Percentiles rank a stretch among this genome's conserved stretches.
These are phyloP conservation scores for Myiothlypis chrysogaster DNA, from an alignment of 2,797 vertebrate species.

Conservation along the genomic window DNA sequence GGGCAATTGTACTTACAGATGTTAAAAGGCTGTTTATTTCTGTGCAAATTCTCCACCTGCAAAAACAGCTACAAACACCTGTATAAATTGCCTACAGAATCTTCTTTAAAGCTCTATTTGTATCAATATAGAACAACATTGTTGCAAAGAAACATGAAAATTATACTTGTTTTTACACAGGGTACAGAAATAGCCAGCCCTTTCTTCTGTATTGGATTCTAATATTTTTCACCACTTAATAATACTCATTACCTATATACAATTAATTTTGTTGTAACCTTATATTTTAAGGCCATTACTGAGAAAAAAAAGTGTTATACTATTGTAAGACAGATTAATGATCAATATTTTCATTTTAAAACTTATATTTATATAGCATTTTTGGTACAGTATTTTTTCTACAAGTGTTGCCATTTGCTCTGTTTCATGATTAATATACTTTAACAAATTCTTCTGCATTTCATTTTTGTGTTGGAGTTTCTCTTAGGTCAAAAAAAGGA, in stretches of 20 bases:
- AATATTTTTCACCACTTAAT: background rate
- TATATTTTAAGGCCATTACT: background rate
- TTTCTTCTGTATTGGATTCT: background rate
- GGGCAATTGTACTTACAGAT: background rate
- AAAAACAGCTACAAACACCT: background rate
- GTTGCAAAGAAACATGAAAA: background rate
- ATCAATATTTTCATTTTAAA: background rate
- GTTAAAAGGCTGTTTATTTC: constrained; percentile 1
- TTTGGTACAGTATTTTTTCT: background rate
- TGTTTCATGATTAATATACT: background rate
- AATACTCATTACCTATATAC: background rate
- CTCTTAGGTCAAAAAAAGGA: background rate
- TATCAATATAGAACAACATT: background rate
- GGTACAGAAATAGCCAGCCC: background rate
- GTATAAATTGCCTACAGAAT: background rate
- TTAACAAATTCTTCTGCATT: background rate
- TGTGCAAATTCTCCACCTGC: background rate
- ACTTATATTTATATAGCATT: background rate
- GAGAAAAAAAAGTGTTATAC: background rate
- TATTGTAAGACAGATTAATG: background rate
- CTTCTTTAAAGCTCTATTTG: constrained; percentile 8
- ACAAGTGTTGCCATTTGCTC: background rate
- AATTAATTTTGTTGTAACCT: background rate
- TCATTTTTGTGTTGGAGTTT: background rate
- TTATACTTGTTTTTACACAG: background rate